These are phyloP conservation scores for Ptilonorhynchus violaceus DNA, from an alignment of 2,113 vertebrate genomes.

Conservation along the genomic window DNA sequence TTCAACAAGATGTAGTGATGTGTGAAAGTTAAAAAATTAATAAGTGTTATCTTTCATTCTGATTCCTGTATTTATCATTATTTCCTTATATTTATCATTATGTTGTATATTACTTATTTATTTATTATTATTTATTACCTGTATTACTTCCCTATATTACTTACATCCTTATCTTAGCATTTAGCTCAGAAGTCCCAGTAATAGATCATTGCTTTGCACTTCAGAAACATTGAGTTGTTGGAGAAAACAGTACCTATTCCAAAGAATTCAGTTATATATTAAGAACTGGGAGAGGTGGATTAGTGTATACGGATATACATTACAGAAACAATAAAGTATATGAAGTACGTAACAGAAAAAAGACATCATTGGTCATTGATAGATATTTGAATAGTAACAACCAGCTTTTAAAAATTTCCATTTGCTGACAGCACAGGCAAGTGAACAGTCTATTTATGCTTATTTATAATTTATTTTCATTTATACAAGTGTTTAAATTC, in stretches of 20 bases:
- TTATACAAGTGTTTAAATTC: background rate
- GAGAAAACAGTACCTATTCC: background rate
- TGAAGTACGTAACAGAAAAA: rapidly evolving
- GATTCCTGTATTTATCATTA: background rate
- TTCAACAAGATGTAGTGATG: background rate
- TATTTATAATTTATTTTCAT: background rate
- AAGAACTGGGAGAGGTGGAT: background rate
- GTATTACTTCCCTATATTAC: background rate
- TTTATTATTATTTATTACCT: background rate
- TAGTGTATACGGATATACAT: background rate
- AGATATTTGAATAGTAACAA: background rate
- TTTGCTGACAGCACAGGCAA: background rate
- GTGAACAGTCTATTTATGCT: background rate
- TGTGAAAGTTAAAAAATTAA: background rate
- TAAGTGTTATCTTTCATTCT: background rate
- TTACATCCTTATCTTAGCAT: background rate
- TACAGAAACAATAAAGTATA: background rate
- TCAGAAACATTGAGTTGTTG: background rate
- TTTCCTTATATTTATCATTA: background rate
- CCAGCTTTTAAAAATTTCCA: background rate
- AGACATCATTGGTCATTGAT: rapidly evolving
- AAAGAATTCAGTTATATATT: background rate
- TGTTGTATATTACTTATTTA: background rate
- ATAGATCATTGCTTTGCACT: background rate
- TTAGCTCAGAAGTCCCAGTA: background rate